A percentile compares a stretch with the other conserved stretches of the same genome.
Evolutionary conservation across 1,140 invertebrate genomes (phyloP).

Genomic region (Zaprionus taronus): DNA sequence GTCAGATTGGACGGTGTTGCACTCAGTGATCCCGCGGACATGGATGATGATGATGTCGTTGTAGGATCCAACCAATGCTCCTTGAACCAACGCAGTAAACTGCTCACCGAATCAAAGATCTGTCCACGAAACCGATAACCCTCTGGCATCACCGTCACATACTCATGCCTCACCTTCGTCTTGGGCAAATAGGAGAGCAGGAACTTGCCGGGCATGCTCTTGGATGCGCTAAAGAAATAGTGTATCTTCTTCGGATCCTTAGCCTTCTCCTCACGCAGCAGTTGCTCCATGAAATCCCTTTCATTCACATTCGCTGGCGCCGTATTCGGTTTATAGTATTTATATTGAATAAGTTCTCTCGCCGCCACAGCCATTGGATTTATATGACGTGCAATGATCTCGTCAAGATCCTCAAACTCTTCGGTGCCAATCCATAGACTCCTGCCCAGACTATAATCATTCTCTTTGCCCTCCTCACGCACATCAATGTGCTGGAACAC

Average conservation of each 20-base stretch:
- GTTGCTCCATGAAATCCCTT: conserved; percentile 93
- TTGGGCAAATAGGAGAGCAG: conserved; percentile 96
- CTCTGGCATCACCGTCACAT: conserved; percentile 94
- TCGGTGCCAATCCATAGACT: conserved; percentile 93
- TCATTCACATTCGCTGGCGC: conserved; percentile 86
- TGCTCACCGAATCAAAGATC: conserved; percentile 93
- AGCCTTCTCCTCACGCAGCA: conserved; percentile 93
- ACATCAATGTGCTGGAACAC: conserved; percentile 99
- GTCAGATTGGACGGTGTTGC: conserved; percentile 88
- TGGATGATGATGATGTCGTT: conserved; percentile 86
- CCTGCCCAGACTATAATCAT: conserved; percentile 96
- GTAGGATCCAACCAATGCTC: conserved; percentile 97
- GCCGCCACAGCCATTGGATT: conserved; percentile 98
- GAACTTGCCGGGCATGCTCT: conserved; percentile 97
- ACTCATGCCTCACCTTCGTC: conserved; percentile 94
- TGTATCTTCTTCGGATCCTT: conserved; percentile 95
- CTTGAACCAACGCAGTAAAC: conserved; percentile 98
- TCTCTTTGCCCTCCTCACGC: conserved; percentile 97
- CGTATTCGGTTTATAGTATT: conserved; percentile 93
- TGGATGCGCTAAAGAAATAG: conserved; percentile 94
- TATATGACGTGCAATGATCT: conserved; percentile 98
- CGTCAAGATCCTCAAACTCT: conserved; percentile 99
- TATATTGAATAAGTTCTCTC: conserved; percentile 95
- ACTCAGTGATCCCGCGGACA: conserved; percentile 85
- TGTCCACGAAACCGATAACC: conserved; percentile 96